phyloP scores from a whole-genome alignment of 1,140 invertebrate species.

The Vanessa tameamea region DNA sequence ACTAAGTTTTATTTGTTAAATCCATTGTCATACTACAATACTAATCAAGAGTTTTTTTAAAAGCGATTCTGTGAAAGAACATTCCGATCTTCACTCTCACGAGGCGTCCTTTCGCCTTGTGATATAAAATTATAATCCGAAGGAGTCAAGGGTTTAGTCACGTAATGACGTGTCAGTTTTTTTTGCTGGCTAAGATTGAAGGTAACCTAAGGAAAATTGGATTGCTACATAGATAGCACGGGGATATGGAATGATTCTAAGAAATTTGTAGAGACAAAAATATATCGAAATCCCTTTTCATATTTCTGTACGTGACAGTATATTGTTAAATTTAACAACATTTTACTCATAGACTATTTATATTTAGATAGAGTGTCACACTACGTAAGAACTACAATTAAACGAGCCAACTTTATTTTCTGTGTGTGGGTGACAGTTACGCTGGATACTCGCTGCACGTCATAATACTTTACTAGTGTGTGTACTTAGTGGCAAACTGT shows the following conservation, averaged over 20 bases:
- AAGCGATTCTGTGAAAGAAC: background rate
- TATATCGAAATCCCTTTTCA: background rate
- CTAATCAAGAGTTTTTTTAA: background rate
- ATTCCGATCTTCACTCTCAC: background rate
- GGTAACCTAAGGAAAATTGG: constrained; percentile 57
- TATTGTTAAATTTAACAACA: constrained; percentile 5
- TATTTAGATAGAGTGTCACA: background rate
- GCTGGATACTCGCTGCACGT: no score
- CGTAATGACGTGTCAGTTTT: constrained; percentile 70
- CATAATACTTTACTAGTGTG: no score
- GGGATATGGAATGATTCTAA: constrained; percentile 28
- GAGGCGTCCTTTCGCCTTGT: constrained; percentile 18
- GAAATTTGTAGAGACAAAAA: constrained; percentile 4
- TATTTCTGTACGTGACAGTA: constrained; percentile 23
- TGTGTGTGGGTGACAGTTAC: no score
- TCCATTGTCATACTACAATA: no score
- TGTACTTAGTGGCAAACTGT: no score
- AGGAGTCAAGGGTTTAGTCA: constrained; percentile 59
- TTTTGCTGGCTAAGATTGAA: constrained; percentile 39
- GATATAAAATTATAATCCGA: constrained; percentile 46
- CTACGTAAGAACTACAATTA: no score
- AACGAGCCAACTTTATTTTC: no score
- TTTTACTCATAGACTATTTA: background rate
- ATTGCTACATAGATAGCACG: constrained; percentile 57
- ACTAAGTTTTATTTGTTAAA: no score